These are phyloP conservation scores for Neodontobutis hainanensis DNA, from an alignment of 2,113 vertebrate species.

Conservation along the genomic window DNA sequence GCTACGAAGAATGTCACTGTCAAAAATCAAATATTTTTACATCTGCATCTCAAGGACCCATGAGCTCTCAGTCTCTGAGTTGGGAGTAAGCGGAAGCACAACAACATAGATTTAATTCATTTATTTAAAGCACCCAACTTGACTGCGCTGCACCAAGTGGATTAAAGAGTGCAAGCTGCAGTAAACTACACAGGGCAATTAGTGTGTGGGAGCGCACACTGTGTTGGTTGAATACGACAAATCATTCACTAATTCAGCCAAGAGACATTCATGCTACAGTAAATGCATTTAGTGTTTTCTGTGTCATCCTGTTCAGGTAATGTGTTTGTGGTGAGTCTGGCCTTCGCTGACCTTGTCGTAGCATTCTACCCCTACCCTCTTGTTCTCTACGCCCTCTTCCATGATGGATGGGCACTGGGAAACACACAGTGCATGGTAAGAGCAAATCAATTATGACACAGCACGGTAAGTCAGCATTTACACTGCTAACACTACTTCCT, in stretches of 20 bases:
- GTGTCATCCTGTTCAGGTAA: slow-evolving; percentile 81
- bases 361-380: slow-evolving; percentile 92
- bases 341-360: slow-evolving; percentile 89
- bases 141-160: slow-evolving; percentile 9
- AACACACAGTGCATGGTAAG: slow-evolving; percentile 87
- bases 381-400: slow-evolving; percentile 88
- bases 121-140: slow-evolving; percentile 11
- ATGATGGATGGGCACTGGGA: slow-evolving; percentile 87
- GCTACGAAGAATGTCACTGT: no score
- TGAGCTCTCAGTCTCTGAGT: no score
- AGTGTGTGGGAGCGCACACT: slow-evolving; percentile 1
- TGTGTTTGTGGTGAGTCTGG: slow-evolving; percentile 91
- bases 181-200: slow-evolving; percentile 5
- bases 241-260: not conserved
- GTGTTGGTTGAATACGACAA: not conserved
- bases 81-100: not conserved
- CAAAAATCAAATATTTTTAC: not conserved
- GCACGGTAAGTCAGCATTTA: not conserved
- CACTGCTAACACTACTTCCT: not conserved
- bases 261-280: not conserved
- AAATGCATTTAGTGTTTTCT: slow-evolving; percentile 17
- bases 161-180: slow-evolving; percentile 11
- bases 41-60: no score
- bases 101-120: not conserved
- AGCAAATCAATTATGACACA: not conserved